Base-by-base conservation (phyloP, 2,113 vertebrate species). In the Oenanthe oenanthe region DNA sequence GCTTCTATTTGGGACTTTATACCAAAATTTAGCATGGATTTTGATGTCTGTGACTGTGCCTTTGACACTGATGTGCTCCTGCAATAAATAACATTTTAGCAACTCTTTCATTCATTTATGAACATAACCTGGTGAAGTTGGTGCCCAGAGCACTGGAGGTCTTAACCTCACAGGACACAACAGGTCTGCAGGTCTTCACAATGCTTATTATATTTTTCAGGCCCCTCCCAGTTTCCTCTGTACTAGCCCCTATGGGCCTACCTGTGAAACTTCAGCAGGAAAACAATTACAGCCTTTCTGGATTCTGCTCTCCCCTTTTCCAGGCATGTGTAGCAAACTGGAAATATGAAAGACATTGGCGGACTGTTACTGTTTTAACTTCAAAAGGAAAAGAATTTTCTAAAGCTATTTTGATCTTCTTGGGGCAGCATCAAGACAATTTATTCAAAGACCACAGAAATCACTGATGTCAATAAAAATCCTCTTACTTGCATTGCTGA, bases 131-230 rank as follows among this genome's bases (percentile, higher is more conserved):
- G 43, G 4, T 4, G 9, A 45, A 45, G 43, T 45, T 45, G 9
- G 43, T 45, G 43, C 43, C 43, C 43, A 45, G 43, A 45, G 43
- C 43, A 45, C 9, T 3, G 18, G 43, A 20, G 43, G 43, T 45
- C 43, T 45, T 45, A 45, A 45, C 43, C 43, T 45, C 43, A 45
- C 18, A 45, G 43, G 43, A 45, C 1, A 5, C 0, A 0, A 4
- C 47, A 53, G 7, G 18, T 40, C 29, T 58, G 42, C 66, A 54
- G 28, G 29, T 82, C 47, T 47, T 67, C 61, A 17, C 29, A 40
- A 26, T 0, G 1, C 18, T 75, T 16, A 18, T 1, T 2, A 10
- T 22, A 20, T 43, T 42, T 38, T 21, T 28, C 65, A 32, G 32
- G 6, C 5, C 53, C 24, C 34, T 82, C 12, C 21, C 15, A 42